Evolutionary conservation across 2,113 vertebrate genomes (phyloP), one percentile per base, ranked within the genome.

Genomic region (Scortum barcoo): DNA sequence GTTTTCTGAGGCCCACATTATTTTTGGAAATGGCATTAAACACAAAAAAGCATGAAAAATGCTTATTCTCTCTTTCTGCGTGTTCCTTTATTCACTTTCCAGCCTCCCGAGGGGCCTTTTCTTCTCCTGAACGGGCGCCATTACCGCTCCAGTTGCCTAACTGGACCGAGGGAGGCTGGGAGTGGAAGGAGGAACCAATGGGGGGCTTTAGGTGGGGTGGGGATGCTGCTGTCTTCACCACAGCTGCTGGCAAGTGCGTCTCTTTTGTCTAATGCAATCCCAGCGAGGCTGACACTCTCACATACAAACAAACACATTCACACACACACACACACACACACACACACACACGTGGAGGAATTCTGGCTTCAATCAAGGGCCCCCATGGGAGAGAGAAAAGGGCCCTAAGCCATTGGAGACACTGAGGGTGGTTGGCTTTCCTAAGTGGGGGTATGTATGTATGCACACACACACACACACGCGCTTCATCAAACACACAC

Each of bases 1-100:
- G 95, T 95, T 92, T 93, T 91, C 75, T 70, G 48, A 91, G 68
- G 83, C 92, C 90, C 73, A 85, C 86, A 91, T 91, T 93, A 93
- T 97, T 96, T 95, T 95, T 95, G 91, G 95, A 97, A 97, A 97
- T 95, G 95, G 95, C 95, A 96, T 97, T 96, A 96, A 87, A 93
- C 69, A 84, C 73, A 91, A 88, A 94, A 92, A 94, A 92, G 88
- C 87, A 88, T 93, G 91, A 86, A 93, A 94, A 92, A 92, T 83
- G 91, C 89, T 90, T 91, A 89, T 93, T 93, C 86, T 92, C 61
- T 80, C 88, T 90, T 86, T 90, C 92, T 86, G 33, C 62, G 9
- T 11, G 28, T 91, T 91, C 95, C 97, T 97, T 98, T 98, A 97
- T 97, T 98, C 96, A 96, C 96, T 96, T 95, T 97, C 96, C 97